Percentiles rank a stretch among this genome's conserved stretches.
phyloP scores from a whole-genome alignment of 1,140 invertebrate genomes.

The Phymastichus coffea region DNA sequence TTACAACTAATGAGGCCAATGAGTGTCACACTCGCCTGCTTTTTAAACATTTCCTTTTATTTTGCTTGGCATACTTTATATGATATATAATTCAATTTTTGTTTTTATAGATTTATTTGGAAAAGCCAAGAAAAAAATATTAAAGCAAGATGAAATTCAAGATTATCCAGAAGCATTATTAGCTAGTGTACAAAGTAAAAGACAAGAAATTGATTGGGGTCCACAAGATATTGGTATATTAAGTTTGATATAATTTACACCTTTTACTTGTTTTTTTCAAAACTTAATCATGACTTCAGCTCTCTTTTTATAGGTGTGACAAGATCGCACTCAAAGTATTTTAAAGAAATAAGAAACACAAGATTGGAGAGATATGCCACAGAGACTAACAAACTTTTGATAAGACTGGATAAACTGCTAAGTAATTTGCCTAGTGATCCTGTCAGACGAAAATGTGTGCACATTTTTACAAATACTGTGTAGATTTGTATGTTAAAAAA shows the following conservation, averaged over 20 bases:
- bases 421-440: constrained; percentile 79
- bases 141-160: constrained; percentile 73
- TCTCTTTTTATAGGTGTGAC: constrained; percentile 58
- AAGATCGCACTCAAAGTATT: constrained; percentile 73
- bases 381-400: constrained; percentile 94
- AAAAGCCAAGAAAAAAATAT: constrained; percentile 86
- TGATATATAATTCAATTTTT: too few relatives aligned
- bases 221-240: constrained; percentile 64
- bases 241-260: constrained; percentile 7
- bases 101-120: constrained; percentile 73
- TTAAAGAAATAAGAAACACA: constrained; percentile 71
- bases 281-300: too few relatives aligned
- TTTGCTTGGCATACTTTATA: too few relatives aligned
- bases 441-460: constrained; percentile 75
- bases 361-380: constrained; percentile 84
- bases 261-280: too few relatives aligned
- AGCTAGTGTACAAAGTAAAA: constrained; percentile 31
- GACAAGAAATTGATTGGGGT: constrained; percentile 57
- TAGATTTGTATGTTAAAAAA: constrained; percentile 7
- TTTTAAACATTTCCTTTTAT: too few relatives aligned
- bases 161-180: constrained; percentile 56
- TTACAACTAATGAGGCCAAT: too few relatives aligned
- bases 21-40: too few relatives aligned
- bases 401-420: constrained; percentile 89
- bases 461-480: constrained; percentile 7